A percentile compares a stretch with the other conserved stretches of the same genome.
phyloP scores from a whole-genome alignment of 2,113 vertebrate species.

The Elanoides forficatus region DNA sequence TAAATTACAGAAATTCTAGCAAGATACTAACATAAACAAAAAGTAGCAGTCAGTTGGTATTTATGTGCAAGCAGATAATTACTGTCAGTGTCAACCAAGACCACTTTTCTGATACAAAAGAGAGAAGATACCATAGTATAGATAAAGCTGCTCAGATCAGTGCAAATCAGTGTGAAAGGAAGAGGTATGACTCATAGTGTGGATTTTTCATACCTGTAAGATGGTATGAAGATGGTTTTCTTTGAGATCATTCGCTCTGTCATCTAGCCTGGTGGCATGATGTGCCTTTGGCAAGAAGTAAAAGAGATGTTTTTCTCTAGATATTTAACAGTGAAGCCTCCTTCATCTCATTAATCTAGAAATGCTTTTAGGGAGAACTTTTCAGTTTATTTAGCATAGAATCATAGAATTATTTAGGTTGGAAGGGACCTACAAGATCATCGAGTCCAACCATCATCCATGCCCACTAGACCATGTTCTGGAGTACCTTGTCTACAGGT shows the following conservation, averaged over 20 bases:
- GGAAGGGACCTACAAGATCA: too few relatives aligned
- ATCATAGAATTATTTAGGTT: too few relatives aligned
- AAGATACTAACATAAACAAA: background rate
- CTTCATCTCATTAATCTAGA: background rate
- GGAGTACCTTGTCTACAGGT: too few relatives aligned
- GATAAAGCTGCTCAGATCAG: background rate
- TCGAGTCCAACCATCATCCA: too few relatives aligned
- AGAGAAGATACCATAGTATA: background rate
- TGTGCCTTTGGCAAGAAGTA: background rate
- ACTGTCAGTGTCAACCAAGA: background rate
- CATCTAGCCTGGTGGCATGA: background rate
- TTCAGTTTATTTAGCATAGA: background rate
- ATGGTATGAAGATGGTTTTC: background rate
- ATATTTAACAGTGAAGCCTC: background rate
- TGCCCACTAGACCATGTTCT: too few relatives aligned
- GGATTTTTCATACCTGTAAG: background rate
- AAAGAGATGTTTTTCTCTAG: background rate
- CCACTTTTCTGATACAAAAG: background rate
- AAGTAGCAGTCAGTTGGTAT: background rate
- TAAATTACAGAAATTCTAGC: background rate
- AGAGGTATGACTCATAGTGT: fast-evolving
- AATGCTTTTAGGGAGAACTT: background rate
- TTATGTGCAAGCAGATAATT: background rate
- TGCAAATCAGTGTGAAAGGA: background rate
- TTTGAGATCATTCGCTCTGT: background rate